Percentiles rank a stretch among this genome's conserved stretches.
Evolutionary conservation across 2,797 vertebrate species (phyloP).

Genomic region (Dendrocincla fuliginosa): DNA sequence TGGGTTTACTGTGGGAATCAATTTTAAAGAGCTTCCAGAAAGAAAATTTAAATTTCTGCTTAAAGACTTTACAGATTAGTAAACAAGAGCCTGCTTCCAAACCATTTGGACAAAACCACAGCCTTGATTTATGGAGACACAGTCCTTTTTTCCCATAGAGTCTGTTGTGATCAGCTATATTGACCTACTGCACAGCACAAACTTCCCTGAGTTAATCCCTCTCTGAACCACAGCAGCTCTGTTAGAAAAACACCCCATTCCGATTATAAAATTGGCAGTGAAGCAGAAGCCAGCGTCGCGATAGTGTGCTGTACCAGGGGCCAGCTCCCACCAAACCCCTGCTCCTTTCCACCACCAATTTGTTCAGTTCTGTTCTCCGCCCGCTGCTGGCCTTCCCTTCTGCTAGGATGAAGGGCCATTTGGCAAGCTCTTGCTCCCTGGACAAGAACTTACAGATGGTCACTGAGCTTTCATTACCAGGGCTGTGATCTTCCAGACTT

Average conservation of each 20-base stretch:
- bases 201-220: constrained; percentile 14
- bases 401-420: not conserved
- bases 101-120: not conserved
- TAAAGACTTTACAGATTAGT: constrained; percentile 38
- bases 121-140: not conserved
- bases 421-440: constrained; percentile 1
- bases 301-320: not conserved
- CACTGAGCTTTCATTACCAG: constrained; percentile 3
- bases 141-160: not conserved
- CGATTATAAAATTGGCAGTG: not conserved
- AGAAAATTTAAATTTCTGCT: constrained; percentile 43
- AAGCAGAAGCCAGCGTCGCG: not conserved
- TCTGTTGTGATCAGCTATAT: not conserved
- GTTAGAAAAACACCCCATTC: not conserved
- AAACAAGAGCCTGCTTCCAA: constrained; percentile 47
- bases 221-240: not conserved
- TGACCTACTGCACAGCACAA: constrained; percentile 27
- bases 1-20: constrained; percentile 39
- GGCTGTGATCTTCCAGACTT: not conserved
- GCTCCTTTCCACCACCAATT: not conserved
- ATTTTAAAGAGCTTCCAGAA: constrained; percentile 61
- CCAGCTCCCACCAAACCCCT: not conserved
- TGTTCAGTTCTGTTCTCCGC: not conserved
- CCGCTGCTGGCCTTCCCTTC: not conserved
- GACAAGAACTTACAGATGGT: constrained; percentile 14